These are phyloP conservation scores for Neoseiulus cucumeris DNA, from an alignment of 1,140 invertebrate species.

Conservation along the genomic window DNA sequence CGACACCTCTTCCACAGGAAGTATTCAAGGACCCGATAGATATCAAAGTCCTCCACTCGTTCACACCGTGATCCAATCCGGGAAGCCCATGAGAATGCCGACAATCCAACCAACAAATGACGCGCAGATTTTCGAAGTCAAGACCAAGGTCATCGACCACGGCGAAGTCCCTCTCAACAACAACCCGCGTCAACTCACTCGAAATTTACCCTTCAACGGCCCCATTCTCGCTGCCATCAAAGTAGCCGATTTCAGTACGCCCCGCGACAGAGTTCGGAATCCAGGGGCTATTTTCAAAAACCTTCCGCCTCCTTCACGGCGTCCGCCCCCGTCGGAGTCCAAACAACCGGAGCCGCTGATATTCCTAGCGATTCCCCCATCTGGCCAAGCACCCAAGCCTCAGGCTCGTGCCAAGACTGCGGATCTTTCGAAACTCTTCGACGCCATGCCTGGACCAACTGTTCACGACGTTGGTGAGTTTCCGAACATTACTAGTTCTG, in stretches of 20 bases:
- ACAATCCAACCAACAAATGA: background rate
- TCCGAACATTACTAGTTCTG: background rate
- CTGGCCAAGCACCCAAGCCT: background rate
- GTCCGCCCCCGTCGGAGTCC: background rate
- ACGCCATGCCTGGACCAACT: background rate
- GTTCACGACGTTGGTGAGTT: background rate
- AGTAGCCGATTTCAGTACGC: background rate
- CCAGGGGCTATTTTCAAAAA: background rate
- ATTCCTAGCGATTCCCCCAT: background rate
- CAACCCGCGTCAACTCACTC: background rate
- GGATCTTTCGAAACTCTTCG: background rate
- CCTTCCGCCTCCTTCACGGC: background rate
- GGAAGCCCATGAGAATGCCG: background rate
- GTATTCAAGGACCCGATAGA: background rate
- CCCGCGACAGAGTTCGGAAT: background rate
- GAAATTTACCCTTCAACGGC: background rate
- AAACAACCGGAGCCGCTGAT: background rate
- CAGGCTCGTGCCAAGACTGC: background rate
- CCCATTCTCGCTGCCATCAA: background rate
- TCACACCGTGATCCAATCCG: background rate
- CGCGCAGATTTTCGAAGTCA: background rate
- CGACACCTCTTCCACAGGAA: background rate
- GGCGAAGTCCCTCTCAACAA: background rate
- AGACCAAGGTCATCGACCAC: background rate
- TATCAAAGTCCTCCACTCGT: background rate